Conservation (phyloP, 2,797 vertebrate genomes). For the Pelodytes ibericus region DNA sequence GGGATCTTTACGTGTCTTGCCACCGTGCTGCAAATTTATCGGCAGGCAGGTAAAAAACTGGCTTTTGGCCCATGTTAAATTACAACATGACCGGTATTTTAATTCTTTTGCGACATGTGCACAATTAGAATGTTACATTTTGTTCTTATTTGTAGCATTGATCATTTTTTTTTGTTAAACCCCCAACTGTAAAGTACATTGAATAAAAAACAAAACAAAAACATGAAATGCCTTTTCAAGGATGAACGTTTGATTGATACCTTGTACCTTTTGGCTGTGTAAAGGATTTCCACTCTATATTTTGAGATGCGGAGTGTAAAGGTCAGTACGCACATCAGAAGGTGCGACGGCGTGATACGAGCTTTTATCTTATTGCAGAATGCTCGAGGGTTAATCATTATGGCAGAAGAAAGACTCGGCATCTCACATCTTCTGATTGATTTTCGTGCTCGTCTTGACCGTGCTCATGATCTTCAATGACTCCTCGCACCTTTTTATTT, state of each 20-base stretch:
- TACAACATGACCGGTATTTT: no score
- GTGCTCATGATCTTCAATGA: conserved; percentile 52
- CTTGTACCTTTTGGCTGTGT: conserved; percentile 59
- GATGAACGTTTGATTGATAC: conserved; percentile 57
- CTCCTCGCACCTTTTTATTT: conserved; percentile 40
- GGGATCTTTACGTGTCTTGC: no score
- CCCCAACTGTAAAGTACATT: neutral
- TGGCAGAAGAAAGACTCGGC: conserved; percentile 63
- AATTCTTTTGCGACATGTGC: no score
- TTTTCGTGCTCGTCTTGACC: conserved; percentile 60
- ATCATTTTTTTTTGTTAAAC: neutral
- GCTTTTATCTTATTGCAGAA: conserved; percentile 69
- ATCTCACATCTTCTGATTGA: conserved; percentile 61
- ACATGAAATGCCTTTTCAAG: conserved; percentile 48
- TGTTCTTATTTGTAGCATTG: neutral
- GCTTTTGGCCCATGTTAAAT: no score
- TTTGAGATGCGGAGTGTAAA: conserved; percentile 61
- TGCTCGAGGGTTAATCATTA: conserved; percentile 66
- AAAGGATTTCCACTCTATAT: conserved; percentile 60
- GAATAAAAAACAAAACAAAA: conserved; percentile 35
- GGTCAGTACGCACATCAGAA: conserved; percentile 64
- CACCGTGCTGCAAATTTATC: no score
- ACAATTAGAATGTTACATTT: neutral
- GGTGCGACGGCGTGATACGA: conserved; percentile 59
- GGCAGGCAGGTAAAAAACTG: no score